These are phyloP conservation scores for Reticulitermes speratus DNA, from an alignment of 1,140 invertebrate species.

Conservation along the genomic window DNA sequence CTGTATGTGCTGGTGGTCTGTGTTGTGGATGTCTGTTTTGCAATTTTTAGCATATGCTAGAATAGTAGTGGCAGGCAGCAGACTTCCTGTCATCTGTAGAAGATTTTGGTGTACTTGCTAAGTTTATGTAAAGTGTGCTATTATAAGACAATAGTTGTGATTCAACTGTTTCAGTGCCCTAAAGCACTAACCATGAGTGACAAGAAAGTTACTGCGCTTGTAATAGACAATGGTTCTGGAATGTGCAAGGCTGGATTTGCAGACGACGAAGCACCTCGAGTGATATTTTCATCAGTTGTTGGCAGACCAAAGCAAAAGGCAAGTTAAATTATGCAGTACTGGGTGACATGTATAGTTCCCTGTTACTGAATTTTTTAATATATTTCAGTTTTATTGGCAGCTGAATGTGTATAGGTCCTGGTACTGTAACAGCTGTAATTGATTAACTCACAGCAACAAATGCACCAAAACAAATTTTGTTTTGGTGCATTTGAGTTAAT, in stretches of 20 bases:
- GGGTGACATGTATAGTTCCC: too few relatives aligned
- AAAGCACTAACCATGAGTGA: constrained; percentile 60
- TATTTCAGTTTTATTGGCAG: neutral
- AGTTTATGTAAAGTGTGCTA: too few relatives aligned
- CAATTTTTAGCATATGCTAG: neutral
- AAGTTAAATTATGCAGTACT: neutral
- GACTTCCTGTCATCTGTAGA: too few relatives aligned
- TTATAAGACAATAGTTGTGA: too few relatives aligned
- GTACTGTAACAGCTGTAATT: too few relatives aligned
- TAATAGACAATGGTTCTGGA: constrained; percentile 89
- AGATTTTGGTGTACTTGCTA: neutral
- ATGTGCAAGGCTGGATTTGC: constrained; percentile 98
- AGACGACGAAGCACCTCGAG: constrained; percentile 91
- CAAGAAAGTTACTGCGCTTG: constrained; percentile 76
- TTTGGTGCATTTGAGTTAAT: too few relatives aligned
- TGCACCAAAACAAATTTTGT: too few relatives aligned
- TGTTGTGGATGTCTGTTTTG: neutral
- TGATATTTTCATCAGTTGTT: constrained; percentile 93
- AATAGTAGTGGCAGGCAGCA: neutral
- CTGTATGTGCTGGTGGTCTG: too few relatives aligned
- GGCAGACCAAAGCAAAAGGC: constrained; percentile 83
- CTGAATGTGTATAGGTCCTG: too few relatives aligned
- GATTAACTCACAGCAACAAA: too few relatives aligned
- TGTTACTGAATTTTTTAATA: neutral
- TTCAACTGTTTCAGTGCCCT: neutral